A percentile compares a stretch with the other conserved stretches of the same genome.
These are phyloP conservation scores for Ciconia maguari DNA, from an alignment of 2,113 vertebrate genomes.

Conservation along the genomic window DNA sequence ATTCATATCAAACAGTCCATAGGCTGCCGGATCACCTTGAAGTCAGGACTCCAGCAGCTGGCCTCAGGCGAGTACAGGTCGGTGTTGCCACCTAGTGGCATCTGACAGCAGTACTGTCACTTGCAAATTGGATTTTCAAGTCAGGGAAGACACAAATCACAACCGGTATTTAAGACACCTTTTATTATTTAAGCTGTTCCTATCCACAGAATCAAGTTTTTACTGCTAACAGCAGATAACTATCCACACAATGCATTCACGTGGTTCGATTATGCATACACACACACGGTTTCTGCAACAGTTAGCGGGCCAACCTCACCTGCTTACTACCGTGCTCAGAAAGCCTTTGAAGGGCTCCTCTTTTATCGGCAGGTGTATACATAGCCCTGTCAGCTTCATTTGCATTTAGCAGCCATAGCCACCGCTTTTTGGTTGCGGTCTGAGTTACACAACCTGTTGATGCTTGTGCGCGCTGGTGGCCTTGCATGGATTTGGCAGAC, in stretches of 20 bases:
- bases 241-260: background rate
- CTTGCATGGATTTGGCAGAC: background rate
- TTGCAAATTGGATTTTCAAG: background rate
- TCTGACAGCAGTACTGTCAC: background rate
- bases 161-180: fast-evolving
- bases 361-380: background rate
- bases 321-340: background rate
- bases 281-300: too few relatives aligned
- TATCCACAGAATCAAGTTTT: background rate
- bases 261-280: fast-evolving
- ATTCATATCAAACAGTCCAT: fast-evolving
- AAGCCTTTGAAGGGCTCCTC: background rate
- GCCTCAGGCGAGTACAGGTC: background rate
- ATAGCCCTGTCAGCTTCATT: background rate
- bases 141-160: background rate
- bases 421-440: background rate
- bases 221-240: background rate
- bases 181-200: background rate
- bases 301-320: background rate
- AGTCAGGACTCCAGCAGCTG: background rate
- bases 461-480: background rate
- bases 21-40: background rate
- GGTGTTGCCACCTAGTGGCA: constrained; percentile 44
- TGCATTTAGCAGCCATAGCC: background rate
- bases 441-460: background rate